Conservation (phyloP, 2,113 vertebrate species). For the Pheucticus melanocephalus region DNA sequence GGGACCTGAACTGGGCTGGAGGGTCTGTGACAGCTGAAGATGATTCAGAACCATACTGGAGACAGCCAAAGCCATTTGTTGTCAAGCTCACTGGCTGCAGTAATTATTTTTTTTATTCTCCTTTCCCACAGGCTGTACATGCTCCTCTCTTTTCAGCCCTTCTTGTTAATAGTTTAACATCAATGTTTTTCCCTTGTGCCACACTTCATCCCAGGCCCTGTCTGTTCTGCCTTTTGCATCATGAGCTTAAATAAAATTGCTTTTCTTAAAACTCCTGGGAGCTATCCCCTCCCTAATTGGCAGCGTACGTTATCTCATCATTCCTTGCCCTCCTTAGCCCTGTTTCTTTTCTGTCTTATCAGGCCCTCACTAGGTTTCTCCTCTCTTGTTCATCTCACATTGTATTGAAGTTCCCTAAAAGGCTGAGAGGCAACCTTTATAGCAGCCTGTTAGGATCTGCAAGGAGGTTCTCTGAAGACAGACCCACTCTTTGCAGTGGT, state of each 20-base stretch:
- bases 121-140: background rate
- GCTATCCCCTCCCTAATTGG: background rate
- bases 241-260: background rate
- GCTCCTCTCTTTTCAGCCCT: background rate
- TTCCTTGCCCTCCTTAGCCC: background rate
- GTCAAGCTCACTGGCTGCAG: background rate
- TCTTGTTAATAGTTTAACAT: background rate
- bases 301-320: background rate
- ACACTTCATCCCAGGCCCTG: background rate
- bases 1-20: background rate
- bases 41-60: background rate
- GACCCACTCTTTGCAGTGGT: background rate
- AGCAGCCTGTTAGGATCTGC: background rate
- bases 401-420: background rate
- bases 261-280: background rate
- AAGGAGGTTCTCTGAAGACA: background rate
- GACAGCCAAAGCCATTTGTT: background rate
- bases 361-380: background rate
- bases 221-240: background rate
- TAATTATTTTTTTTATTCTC: background rate
- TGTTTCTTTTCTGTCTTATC: background rate
- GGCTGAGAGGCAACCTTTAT: background rate
- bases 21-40: background rate
- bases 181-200: background rate
- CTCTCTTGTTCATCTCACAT: fast-evolving